Evolutionary conservation across 1,140 invertebrate genomes (phyloP).

Genomic region (Calephelis nemesis): DNA sequence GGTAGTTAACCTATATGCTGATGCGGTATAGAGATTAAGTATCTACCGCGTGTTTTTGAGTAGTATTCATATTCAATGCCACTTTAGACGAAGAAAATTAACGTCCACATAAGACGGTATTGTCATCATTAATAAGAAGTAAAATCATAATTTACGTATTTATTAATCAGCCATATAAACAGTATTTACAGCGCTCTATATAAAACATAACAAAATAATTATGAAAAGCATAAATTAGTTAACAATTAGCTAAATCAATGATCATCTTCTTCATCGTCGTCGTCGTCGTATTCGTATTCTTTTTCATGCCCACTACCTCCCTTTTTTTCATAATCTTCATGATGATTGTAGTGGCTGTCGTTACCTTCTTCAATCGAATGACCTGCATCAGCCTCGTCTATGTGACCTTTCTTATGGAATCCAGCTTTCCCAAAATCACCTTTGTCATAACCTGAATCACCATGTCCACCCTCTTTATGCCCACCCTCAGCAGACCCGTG

Average conservation of each 20-base stretch:
- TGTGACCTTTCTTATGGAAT: constrained; percentile 73
- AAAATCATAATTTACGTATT: constrained; percentile 22
- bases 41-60: too few species aligned
- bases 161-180: constrained; percentile 48
- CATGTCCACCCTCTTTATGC: constrained; percentile 78
- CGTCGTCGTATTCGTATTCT: constrained; percentile 52
- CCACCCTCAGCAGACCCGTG: constrained; percentile 77
- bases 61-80: too few species aligned
- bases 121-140: neutral
- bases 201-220: constrained; percentile 73
- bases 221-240: constrained; percentile 41
- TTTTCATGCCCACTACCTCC: constrained; percentile 50
- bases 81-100: too few species aligned
- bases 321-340: constrained; percentile 56
- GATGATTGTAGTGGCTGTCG: constrained; percentile 55
- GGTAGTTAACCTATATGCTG: too few species aligned
- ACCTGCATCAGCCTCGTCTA: constrained; percentile 65
- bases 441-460: constrained; percentile 76
- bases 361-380: constrained; percentile 62
- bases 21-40: too few species aligned
- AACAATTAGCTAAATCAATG: constrained; percentile 29
- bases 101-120: too few species aligned
- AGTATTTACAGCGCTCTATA: constrained; percentile 54
- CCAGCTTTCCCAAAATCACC: constrained; percentile 75
- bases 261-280: constrained; percentile 49